Percentiles rank a stretch among this genome's conserved stretches.
These are phyloP conservation scores for Reinhardtius hippoglossoides DNA, from an alignment of 2,113 vertebrate species.

Conservation along the genomic window DNA sequence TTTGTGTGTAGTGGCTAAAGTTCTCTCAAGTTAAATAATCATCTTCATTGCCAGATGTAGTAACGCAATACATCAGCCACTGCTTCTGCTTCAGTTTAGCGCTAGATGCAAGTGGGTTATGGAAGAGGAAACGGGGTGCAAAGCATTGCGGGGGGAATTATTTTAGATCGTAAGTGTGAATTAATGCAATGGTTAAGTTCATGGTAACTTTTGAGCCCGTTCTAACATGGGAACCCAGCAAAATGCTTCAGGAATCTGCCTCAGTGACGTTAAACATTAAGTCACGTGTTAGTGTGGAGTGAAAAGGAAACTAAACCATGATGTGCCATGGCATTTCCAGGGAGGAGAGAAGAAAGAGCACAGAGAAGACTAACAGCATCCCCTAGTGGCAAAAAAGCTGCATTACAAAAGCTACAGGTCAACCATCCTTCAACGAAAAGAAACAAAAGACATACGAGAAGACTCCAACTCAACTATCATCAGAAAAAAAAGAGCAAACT, in stretches of 20 bases:
- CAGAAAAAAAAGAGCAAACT: constrained; percentile 80
- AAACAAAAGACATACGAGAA: constrained; percentile 71
- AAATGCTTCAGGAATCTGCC: constrained; percentile 59
- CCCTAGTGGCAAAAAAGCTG: constrained; percentile 70
- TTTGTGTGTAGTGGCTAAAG: neutral
- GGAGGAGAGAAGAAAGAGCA: constrained; percentile 78
- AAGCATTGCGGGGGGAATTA: constrained; percentile 64
- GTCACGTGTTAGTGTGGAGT: constrained; percentile 74
- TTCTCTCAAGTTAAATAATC: neutral
- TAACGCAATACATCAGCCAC: constrained; percentile 13
- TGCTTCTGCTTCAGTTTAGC: constrained; percentile 31
- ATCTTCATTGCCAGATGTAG: constrained; percentile 21
- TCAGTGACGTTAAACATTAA: constrained; percentile 65
- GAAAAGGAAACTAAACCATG: constrained; percentile 67
- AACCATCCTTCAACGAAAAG: constrained; percentile 56
- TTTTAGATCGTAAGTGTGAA: constrained; percentile 63
- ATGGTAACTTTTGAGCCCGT: constrained; percentile 55
- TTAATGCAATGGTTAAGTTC: constrained; percentile 71
- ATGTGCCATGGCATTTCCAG: constrained; percentile 62
- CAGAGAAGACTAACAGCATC: constrained; percentile 76
- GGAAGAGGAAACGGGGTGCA: constrained; percentile 59
- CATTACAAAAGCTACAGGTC: constrained; percentile 67
- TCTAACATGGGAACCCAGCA: constrained; percentile 55
- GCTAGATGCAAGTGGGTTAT: constrained; percentile 62
- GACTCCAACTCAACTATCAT: constrained; percentile 76